Evolutionary conservation across 2,113 vertebrate genomes (phyloP).

Genomic region (Piprites chloris): DNA sequence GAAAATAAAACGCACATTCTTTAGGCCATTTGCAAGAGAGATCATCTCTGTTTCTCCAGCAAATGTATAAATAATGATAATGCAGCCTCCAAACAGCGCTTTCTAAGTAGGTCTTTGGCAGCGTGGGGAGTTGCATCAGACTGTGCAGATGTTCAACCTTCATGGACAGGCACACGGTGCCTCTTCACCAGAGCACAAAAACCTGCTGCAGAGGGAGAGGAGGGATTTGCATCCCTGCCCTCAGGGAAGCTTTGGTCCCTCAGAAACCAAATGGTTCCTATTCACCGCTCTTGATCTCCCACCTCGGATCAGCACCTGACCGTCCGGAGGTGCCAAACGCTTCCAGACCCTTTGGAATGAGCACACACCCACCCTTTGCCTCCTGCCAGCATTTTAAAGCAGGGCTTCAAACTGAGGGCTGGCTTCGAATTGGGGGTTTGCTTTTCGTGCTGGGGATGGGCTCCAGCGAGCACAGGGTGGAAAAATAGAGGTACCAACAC

Average conservation of each 20-base stretch:
- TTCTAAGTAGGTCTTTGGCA: background rate
- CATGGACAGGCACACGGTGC: background rate
- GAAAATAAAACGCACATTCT: background rate
- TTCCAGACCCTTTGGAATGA: background rate
- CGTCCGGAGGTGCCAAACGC: accelerated
- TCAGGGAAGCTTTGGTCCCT: background rate
- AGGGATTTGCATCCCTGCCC: background rate
- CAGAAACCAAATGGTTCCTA: background rate
- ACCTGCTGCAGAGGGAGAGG: background rate
- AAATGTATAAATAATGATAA: constrained; percentile 21
- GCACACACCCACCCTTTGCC: background rate
- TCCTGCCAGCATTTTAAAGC: background rate
- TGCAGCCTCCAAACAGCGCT: background rate
- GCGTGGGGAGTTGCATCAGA: background rate
- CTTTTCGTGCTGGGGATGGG: background rate
- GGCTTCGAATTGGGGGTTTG: background rate
- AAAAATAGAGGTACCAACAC: background rate
- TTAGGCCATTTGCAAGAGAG: background rate
- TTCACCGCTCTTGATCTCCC: background rate
- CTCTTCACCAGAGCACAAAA: background rate
- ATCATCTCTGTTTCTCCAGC: background rate
- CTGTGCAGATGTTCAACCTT: constrained; percentile 33
- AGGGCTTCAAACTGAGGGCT: background rate
- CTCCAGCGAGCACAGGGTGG: background rate
- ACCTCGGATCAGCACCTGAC: background rate